phyloP scores from a whole-genome alignment of 2,888 invertebrate species.

The Lithosia quadra region DNA sequence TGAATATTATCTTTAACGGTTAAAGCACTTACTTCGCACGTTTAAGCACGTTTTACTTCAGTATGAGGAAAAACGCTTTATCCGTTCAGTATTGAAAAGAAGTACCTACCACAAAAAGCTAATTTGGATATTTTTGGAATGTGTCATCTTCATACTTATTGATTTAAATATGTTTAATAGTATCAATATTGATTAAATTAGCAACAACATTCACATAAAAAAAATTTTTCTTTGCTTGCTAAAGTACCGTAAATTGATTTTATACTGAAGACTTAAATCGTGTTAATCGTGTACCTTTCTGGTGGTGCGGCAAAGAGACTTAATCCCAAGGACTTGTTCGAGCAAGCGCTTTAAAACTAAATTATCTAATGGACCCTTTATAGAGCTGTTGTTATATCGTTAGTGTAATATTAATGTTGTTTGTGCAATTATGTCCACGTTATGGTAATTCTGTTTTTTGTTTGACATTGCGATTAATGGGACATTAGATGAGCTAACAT shows the following conservation, averaged over 20 bases:
- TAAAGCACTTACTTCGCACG: no score
- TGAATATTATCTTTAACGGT: no score
- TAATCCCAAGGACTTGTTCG: background rate
- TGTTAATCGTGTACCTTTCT: background rate
- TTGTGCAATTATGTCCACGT: slow-evolving; percentile 43
- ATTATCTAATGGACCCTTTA: slow-evolving; percentile 29
- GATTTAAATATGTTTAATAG: no score
- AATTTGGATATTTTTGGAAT: no score
- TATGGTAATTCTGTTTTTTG: slow-evolving; percentile 60
- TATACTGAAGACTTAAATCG: background rate
- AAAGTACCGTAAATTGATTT: background rate
- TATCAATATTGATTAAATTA: no score
- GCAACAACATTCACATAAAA: no score
- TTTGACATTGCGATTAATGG: slow-evolving; percentile 69
- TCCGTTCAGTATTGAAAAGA: no score
- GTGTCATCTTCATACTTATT: no score
- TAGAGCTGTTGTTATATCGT: slow-evolving; percentile 21
- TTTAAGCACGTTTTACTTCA: no score
- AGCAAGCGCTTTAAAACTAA: slow-evolving; percentile 11
- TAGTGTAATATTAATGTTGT: slow-evolving; percentile 28
- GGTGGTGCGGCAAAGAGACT: background rate
- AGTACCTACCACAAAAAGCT: no score
- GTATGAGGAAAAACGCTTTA: no score
- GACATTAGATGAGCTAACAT: slow-evolving; percentile 69
- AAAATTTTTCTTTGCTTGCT: no score